Evolutionary conservation across 2,888 invertebrate species (phyloP).

Genomic region (Abrostola tripartita): DNA sequence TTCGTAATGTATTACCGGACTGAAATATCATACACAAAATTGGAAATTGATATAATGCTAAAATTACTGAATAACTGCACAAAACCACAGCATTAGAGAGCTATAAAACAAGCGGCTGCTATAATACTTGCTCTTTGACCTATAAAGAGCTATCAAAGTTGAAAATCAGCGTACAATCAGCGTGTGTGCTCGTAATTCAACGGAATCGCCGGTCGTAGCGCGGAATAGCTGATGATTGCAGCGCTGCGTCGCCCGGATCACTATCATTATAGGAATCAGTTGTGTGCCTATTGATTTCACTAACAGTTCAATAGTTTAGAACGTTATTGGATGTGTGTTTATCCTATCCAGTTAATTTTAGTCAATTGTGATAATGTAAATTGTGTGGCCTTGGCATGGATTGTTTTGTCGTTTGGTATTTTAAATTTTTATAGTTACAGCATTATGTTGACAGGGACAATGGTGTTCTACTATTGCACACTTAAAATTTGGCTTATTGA

Average conservation of each 20-base stretch:
- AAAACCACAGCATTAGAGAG: slow-evolving; percentile 5
- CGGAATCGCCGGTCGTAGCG: slow-evolving; percentile 22
- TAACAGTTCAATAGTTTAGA: slow-evolving; percentile 11
- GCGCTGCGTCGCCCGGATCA: slow-evolving; percentile 4
- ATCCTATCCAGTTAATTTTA: too few relatives aligned
- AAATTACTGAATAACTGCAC: not conserved
- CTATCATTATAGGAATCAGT: slow-evolving; percentile 18
- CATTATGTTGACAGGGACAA: too few relatives aligned
- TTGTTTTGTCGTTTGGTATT: too few relatives aligned
- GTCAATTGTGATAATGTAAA: not conserved
- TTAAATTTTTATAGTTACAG: too few relatives aligned
- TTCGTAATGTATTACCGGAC: too few relatives aligned
- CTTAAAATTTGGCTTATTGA: too few relatives aligned
- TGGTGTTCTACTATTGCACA: too few relatives aligned
- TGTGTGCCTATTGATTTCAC: slow-evolving; percentile 34
- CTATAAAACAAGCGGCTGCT: not conserved
- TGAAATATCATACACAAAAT: too few relatives aligned
- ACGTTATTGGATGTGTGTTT: slow-evolving; percentile 12
- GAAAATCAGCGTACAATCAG: slow-evolving; percentile 26
- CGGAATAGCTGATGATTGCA: slow-evolving; percentile 33
- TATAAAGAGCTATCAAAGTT: slow-evolving; percentile 20
- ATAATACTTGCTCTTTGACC: slow-evolving; percentile 18
- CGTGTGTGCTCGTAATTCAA: slow-evolving; percentile 26
- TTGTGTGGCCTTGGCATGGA: too few relatives aligned
- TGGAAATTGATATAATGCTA: too few relatives aligned